Evolutionary conservation across 2,113 vertebrate species (phyloP), one percentile per base, ranked within the genome.

Genomic region (Notarius lentiginosus): DNA sequence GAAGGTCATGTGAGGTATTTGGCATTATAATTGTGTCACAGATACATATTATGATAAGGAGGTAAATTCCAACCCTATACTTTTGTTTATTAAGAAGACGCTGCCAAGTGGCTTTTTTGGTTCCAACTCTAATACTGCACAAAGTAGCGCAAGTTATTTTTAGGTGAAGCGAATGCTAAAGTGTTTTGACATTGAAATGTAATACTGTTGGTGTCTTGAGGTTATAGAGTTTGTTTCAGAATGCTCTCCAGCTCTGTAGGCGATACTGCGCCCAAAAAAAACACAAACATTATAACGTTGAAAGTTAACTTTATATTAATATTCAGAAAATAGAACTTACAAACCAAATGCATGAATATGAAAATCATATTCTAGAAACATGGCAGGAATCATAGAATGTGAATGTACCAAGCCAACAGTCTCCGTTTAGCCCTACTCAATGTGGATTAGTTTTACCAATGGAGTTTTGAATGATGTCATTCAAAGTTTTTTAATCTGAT

Each of bases 191-290:
- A 20, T 8, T 79, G 77, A 79, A 58, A 79, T 79, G 55, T 34
- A 34, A 79, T 79, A 79, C 77, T 79, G 76, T 55, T 79, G 7
- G n/a, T 79, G 76, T 53, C 51, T 79, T 79, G 55, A 20, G 53
- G 77, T 58, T 34, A 14, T 15, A 9, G 75, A 51, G 75, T 79
- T 79, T 58, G n/a, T 58, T 79, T 79, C 5, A 79, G 77, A 79
- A 79, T 27, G 24, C 51, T 55, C 75, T 79, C 75, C 51, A 27
- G 77, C 55, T 80, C 27, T 60, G 30, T 34, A 60, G 55, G 55
- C 8, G 5, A 80, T 80, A 80, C 55, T 41, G 30, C 60, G 27
- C 55, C 79, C 79, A 80, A 80, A 80, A 24, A 58, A 60, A 60
- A 60, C 76, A 58, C 55, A 60, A 80, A 60, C 56, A 80, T 41